A percentile compares a stretch with the other conserved stretches of the same genome.
These are phyloP conservation scores for Campylomormyrus numenius DNA, from an alignment of 2,113 vertebrate species.

Conservation along the genomic window DNA sequence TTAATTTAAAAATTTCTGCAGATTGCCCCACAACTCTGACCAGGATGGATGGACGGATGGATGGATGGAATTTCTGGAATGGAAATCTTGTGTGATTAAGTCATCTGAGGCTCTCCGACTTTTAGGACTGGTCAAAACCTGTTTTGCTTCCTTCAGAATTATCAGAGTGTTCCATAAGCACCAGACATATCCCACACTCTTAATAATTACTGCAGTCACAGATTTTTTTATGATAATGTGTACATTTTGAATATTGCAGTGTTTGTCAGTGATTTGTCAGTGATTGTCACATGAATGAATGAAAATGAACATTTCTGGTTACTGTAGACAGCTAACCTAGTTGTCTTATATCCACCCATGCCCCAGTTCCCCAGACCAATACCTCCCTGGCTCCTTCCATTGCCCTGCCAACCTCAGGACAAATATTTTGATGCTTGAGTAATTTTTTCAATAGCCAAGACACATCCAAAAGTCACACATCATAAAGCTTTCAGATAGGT, in stretches of 20 bases:
- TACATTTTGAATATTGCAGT: background rate
- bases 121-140: background rate
- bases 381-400: background rate
- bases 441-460: constrained; percentile 9
- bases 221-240: background rate
- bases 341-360: background rate
- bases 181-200: background rate
- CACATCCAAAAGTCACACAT: constrained; percentile 23
- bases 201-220: background rate
- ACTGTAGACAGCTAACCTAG: background rate
- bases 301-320: background rate
- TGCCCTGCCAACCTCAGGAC: background rate
- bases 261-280: background rate
- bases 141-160: background rate
- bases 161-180: background rate
- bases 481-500: constrained; percentile 25
- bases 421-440: constrained; percentile 11
- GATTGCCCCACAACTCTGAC: background rate
- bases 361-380: background rate
- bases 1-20: background rate
- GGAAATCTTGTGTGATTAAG: background rate
- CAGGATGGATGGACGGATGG: background rate
- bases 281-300: background rate
- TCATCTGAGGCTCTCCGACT: background rate
- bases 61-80: background rate